Conservation (phyloP, 2,113 vertebrate genomes). For the Machaerirhynchus nigripectus region DNA sequence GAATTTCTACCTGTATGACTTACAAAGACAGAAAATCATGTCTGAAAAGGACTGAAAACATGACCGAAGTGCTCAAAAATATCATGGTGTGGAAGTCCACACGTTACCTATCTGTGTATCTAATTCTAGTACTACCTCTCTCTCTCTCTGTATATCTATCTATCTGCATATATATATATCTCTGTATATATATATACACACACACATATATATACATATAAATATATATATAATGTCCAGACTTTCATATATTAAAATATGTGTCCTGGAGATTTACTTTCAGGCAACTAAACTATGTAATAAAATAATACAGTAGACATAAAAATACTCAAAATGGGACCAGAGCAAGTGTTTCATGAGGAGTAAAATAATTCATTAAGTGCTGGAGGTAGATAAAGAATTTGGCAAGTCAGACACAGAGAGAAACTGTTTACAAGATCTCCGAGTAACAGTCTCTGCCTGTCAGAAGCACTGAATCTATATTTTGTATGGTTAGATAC, state of each 20-base stretch:
- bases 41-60: neutral
- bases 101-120: neutral
- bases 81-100: neutral
- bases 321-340: constrained; percentile 50
- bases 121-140: neutral
- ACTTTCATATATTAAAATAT: constrained; percentile 26
- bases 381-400: constrained; percentile 30
- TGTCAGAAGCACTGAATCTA: constrained; percentile 27
- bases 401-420: constrained; percentile 23
- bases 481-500: constrained; percentile 1
- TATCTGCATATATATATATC: too few species aligned
- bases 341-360: constrained; percentile 11
- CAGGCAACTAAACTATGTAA: constrained; percentile 8
- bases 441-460: constrained; percentile 31
- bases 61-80: neutral
- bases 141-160: neutral
- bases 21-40: neutral
- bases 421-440: constrained; percentile 46
- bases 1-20: neutral
- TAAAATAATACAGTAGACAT: constrained; percentile 18
- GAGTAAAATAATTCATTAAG: constrained; percentile 31
- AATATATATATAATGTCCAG: neutral
- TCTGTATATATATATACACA: too few species aligned
- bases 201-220: neutral
- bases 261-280: constrained; percentile 3